Conservation (phyloP, 2,113 vertebrate genomes). For the Scartelaos histophorus region DNA sequence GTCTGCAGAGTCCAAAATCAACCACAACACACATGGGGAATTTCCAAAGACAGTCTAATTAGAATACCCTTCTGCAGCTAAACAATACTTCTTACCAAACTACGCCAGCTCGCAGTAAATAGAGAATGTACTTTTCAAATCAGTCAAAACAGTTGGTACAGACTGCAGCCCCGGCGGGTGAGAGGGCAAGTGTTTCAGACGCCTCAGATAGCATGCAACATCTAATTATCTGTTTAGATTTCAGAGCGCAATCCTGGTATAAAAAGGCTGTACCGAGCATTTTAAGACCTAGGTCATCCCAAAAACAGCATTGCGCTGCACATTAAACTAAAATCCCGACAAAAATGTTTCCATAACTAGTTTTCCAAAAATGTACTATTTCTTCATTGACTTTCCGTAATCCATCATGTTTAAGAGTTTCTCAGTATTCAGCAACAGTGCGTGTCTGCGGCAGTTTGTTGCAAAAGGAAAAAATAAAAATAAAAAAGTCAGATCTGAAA, state of each 20-base stretch:
- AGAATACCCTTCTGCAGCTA: conserved; percentile 54
- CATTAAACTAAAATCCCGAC: not conserved
- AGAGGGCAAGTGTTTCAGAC: conserved; percentile 48
- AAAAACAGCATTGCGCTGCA: not conserved
- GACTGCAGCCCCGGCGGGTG: conserved; percentile 40
- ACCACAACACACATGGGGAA: conserved; percentile 61
- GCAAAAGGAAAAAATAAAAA: conserved; percentile 7
- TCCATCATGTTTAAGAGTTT: not conserved
- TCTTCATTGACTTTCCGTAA: not conserved
- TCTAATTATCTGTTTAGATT: conserved; percentile 53
- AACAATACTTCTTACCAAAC: conserved; percentile 57
- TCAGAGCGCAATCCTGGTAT: not conserved
- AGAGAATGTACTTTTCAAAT: conserved; percentile 29
- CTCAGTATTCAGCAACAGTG: not conserved
- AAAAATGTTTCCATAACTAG: not conserved
- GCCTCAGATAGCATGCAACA: conserved; percentile 41
- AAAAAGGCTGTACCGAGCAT: not conserved
- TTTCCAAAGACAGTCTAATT: conserved; percentile 66
- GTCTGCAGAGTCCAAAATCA: conserved; percentile 47
- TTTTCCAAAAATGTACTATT: not conserved
- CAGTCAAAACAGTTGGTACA: conserved; percentile 17
- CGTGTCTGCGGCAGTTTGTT: not conserved
- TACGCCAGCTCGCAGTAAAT: conserved; percentile 21
- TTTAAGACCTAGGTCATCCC: not conserved
- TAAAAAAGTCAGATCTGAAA: conserved; percentile 11